Evolutionary conservation across 2,113 vertebrate species (phyloP), one percentile per base, ranked within the genome.

Genomic region (Ailuropoda melanoleuca): DNA sequence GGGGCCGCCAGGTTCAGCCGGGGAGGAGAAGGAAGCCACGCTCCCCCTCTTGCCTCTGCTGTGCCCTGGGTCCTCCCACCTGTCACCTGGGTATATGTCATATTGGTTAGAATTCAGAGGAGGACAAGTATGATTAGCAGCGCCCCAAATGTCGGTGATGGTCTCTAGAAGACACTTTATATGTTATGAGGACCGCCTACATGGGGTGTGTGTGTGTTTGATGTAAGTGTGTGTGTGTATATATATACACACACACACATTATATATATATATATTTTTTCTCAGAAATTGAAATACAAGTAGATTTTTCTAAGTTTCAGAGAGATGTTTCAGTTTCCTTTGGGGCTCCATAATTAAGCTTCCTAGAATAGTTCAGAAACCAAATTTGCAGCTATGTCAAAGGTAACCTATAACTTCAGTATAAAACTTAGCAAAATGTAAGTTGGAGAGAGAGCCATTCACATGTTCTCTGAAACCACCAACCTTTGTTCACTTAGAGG

Each of bases 391-490:
- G 68, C 37, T 95, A 43, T 82, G 72, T 93, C 78, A 92, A 92
- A 95, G 64, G 26, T 37, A 92, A 93, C 37, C 78, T 93, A 58
- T 91, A 72, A 72, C 58, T 89, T 70, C 18, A 60, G 88, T 24
- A 92, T 60, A 88, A 92, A 94, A 96, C n/a, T 87, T 78, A 95
- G 34, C 56, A 97, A 97, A 95, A 93, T 34, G 29, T 55, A 78
- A 89, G 53, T 64, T 78, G 43, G 56, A 10, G 80, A 43, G 66
- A 87, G 85, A 82, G 10, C 19, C 58, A 82, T 92, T 93, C 39
- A 78, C 18, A 78, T 43, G 15, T 34, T 75, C 50, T 74, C 90
- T 48, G 58, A 82, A 94, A 66, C 74, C 17, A 66, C 60, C 37
- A 62, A 48, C 48, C 18, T 10, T 4, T 1, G 15, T 46, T 87